These are phyloP conservation scores for Glomeris maerens DNA, from an alignment of 1,140 invertebrate genomes.

Conservation along the genomic window DNA sequence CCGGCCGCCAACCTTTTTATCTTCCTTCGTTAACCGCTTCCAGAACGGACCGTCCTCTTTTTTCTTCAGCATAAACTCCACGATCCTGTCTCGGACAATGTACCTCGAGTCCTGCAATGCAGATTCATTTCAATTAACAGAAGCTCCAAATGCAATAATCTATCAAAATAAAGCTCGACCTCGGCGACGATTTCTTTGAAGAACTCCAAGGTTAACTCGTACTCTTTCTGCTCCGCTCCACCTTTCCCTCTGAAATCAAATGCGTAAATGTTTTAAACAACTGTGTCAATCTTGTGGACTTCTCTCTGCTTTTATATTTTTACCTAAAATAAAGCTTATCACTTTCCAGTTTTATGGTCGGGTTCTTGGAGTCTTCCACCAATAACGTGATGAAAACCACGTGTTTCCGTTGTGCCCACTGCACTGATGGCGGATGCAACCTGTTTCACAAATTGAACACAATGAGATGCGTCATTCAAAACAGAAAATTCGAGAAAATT, in stretches of 20 bases:
- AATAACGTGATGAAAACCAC: conserved; percentile 72
- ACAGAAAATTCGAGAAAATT: too few relatives aligned
- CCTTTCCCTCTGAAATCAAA: conserved; percentile 45
- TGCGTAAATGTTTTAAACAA: conserved; percentile 6
- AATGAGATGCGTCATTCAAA: background rate
- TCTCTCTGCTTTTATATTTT: conserved; percentile 3
- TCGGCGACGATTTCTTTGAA: conserved; percentile 66
- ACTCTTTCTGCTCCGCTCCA: conserved; percentile 65
- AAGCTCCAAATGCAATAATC: conserved; percentile 5
- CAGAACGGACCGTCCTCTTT: conserved; percentile 61
- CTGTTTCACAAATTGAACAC: conserved; percentile 14
- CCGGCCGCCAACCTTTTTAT: conserved; percentile 45
- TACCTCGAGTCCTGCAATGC: conserved; percentile 38
- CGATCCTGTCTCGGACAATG: conserved; percentile 47
- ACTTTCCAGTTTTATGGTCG: conserved; percentile 63
- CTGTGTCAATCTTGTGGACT: background rate
- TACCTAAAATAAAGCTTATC: conserved; percentile 64
- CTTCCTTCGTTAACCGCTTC: conserved; percentile 72
- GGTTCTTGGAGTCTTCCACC: conserved; percentile 75
- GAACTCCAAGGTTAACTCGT: conserved; percentile 71
- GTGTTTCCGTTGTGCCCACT: conserved; percentile 77
- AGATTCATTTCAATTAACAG: conserved; percentile 10
- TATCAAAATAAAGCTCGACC: conserved; percentile 34
- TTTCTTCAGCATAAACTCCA: conserved; percentile 63
- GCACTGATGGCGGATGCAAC: conserved; percentile 55